Evolutionary conservation across 2,113 vertebrate species (phyloP), one percentile per base, ranked within the genome.

Genomic region (Ptychochromis oligacanthus): DNA sequence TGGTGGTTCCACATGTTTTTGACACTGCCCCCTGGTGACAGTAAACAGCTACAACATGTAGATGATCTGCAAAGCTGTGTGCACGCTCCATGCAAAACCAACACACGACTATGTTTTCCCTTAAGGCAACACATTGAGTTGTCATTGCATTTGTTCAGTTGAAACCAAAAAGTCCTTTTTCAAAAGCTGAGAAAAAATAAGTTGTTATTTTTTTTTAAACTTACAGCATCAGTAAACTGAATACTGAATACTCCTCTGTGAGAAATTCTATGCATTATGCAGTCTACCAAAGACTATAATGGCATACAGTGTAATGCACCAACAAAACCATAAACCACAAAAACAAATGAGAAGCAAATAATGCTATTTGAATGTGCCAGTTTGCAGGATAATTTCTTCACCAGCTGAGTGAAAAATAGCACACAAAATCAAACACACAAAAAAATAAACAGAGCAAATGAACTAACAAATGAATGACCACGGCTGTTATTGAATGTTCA

Each of bases 401-500:
- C 67, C 80, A 81, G 84, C 22, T 54, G 40, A 57, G 57, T 46
- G 22, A 81, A 40, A 88, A 83, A 65, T 65, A 74, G 75, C 82
- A 84, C 77, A 85, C 58, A 74, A n/a, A 80, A n/a, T 15, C 22
- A 55, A 76, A 64, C 80, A 64, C 76, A 80, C 10, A 28, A 72
- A 81, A 72, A 72, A 78, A 74, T 26, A 56, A 26, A 60, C 31
- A 67, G 22, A 78, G 56, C 49, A 81, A 84, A 91, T 87, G 14
- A 88, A 82, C 58, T 43, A 72, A 79, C 72, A 86, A 90, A 86
- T 87, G 78, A 91, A 82, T 86, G 84, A 81, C 83, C 88, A 81
- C 49, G 57, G 77, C 31, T 77, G 77, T 81, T 54, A 79, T 59
- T 90, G 67, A 86, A 75, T n/a, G 75, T 88, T 83, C 75, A 90